Percentiles rank a stretch among this genome's conserved stretches.
Evolutionary conservation across 37 sponge, comb jelly and placozoan species (phyloP).

Genomic region (Spongilla lacustris): DNA sequence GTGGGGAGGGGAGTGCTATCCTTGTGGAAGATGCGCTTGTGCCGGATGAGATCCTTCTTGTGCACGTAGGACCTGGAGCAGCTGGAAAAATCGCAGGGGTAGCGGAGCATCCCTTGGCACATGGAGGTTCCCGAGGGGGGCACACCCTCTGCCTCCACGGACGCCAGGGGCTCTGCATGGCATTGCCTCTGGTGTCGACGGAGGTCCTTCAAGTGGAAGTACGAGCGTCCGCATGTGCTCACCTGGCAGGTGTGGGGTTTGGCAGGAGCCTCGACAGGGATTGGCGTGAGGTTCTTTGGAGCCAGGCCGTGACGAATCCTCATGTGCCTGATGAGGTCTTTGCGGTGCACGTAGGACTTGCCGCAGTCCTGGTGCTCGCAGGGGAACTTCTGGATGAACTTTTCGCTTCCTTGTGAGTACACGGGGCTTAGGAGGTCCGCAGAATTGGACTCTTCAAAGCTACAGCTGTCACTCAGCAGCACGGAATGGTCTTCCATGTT

Average conservation of each 20-base stretch:
- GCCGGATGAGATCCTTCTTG: conserved; percentile 81
- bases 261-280: conserved; percentile 50
- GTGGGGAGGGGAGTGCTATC: conserved; percentile 62
- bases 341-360: conserved; percentile 76
- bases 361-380: conserved; percentile 33
- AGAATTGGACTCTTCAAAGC: neutral
- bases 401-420: conserved; percentile 2
- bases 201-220: conserved; percentile 80
- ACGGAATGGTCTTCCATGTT: neutral
- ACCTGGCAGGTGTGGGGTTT: conserved; percentile 55
- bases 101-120: conserved; percentile 42
- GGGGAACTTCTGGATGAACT: conserved; percentile 10
- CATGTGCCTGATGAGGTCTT: conserved; percentile 86
- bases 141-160: neutral
- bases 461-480: neutral
- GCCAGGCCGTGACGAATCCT: conserved; percentile 49
- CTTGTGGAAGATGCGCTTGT: conserved; percentile 76
- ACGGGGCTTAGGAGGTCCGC: neutral
- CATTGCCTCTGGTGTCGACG: conserved; percentile 73
- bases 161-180: conserved; percentile 26
- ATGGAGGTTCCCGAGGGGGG: neutral
- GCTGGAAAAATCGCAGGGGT: conserved; percentile 72
- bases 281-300: conserved; percentile 39
- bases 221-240: conserved; percentile 57
- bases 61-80: conserved; percentile 79